Evolutionary conservation across 2,888 invertebrate genomes (phyloP), one percentile per base, ranked within the genome.

Genomic region (Ischnus inquisitorius): DNA sequence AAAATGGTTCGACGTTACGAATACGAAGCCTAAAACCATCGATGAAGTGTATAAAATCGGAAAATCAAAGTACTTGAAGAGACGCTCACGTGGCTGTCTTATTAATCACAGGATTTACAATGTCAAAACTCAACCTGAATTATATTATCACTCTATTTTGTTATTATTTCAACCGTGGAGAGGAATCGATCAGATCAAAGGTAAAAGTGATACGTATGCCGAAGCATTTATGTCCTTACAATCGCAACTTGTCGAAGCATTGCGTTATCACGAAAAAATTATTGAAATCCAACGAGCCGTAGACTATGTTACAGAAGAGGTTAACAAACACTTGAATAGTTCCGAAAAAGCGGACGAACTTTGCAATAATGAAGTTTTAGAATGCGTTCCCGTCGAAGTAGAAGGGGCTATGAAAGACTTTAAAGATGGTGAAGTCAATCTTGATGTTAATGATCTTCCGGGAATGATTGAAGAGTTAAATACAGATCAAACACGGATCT

Each of bases 371-470:
- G 87, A 88, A 10, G 84, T 87, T 1, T 86, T 89, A 60, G 82
- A 78, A 39, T 12, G 51, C n/a, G 16, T 43, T 22, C 69, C 22
- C n/a, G 75, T 83, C 16, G 83, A 85, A 83, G 78, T 79, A 46
- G 87, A 81, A 68, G 79, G 82, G 65, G 89, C 87, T 25, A 88
- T 88, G 86, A 87, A 87, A 79, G 88, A 89, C 76, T 87, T 82
- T 79, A 79, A 79, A 60, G 84, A 28, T 67, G 82, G 43, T 16
- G 87, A 8, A 25, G 80, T 80, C 60, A 87, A 72, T 81, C 14
- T 57, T 12, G 80, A 22, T n/a, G 74, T 75, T 14, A 16, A 68
- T 4, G 62, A 85, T 64, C 16, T 87, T 62, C 14, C 77, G 0
- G 51, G 80, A 79, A 87, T 87, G 85, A 85, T 88, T 25, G 10